Conservation (phyloP, 2,888 invertebrate genomes). For the Chorisops tibialis region DNA sequence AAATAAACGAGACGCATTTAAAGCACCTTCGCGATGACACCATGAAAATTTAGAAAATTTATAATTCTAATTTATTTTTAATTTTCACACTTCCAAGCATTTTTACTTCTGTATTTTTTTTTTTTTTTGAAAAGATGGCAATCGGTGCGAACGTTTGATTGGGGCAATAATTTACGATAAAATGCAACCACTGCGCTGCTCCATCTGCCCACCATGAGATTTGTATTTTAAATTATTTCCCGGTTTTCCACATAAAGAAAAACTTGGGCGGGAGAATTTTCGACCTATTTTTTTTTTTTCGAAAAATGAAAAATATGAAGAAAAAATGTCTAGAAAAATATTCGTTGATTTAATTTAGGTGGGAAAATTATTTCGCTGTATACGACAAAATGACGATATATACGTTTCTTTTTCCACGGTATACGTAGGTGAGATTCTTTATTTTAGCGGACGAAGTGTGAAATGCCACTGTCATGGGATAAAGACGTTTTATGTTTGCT, state of each 20-base stretch:
- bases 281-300: not conserved
- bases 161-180: not conserved
- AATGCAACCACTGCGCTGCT: not conserved
- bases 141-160: no score
- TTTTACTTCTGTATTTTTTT: no score
- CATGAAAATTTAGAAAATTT: no score
- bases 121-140: no score
- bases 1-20: no score
- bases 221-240: not conserved
- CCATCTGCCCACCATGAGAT: conserved; percentile 1
- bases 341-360: no score
- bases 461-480: conserved; percentile 18
- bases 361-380: no score
- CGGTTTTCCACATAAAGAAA: not conserved
- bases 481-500: conserved; percentile 8
- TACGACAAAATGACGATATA: not conserved
- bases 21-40: no score
- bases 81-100: no score
- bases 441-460: not conserved
- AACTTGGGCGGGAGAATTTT: not conserved
- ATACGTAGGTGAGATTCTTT: not conserved
- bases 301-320: not conserved
- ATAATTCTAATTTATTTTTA: no score
- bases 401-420: not conserved
- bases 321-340: not conserved